Evolutionary conservation across 2,888 invertebrate genomes (phyloP), one percentile per base, ranked within the genome.

Genomic region (Parnassius mnemosyne): DNA sequence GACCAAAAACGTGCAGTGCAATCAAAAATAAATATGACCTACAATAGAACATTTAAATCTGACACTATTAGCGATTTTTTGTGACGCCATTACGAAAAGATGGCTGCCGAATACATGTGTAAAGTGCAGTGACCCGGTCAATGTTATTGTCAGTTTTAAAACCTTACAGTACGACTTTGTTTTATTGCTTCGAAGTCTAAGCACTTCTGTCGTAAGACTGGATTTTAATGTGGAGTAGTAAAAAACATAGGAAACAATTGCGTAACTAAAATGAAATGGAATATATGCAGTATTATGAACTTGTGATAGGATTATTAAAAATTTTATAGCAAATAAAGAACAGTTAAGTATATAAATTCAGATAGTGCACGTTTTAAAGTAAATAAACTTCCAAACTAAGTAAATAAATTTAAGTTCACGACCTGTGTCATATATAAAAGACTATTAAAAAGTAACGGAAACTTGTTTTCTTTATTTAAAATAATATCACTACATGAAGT

Each of bases 71-170:
- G 46, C 53, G 46, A 63, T 54, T 70, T 66, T 64, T 62, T 60
- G 54, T 83, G 83, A 85, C 84, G 83, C 83, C 80, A 80, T 53
- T 46, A 47, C 64, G 51, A 54, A 72, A 81, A 84, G 77, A 84
- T 83, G 83, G 83, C 79, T 69, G 70, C 64, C 69, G 76, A 78
- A 78, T 77, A 77, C 78, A 76, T 78, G 77, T 75, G 76, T 78
- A 78, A 79, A 81, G 86, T 78, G 75, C 84, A 81, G 68, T 85
- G 87, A 87, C 85, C 86, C 75, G 63, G 65, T 75, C 80, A 83
- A 85, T 83, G 85, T 84, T 84, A 84, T 84, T 85, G 84, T 84
- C 85, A 85, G 80, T 79, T 85, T 82, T 80, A 76, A 69, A 74
- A 65, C 16, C 47, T 16, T 12, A 47, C 67, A 66, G 64, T 65